These are phyloP conservation scores for Geotrupes spiniger DNA, from an alignment of 2,888 invertebrate species.

Conservation along the genomic window DNA sequence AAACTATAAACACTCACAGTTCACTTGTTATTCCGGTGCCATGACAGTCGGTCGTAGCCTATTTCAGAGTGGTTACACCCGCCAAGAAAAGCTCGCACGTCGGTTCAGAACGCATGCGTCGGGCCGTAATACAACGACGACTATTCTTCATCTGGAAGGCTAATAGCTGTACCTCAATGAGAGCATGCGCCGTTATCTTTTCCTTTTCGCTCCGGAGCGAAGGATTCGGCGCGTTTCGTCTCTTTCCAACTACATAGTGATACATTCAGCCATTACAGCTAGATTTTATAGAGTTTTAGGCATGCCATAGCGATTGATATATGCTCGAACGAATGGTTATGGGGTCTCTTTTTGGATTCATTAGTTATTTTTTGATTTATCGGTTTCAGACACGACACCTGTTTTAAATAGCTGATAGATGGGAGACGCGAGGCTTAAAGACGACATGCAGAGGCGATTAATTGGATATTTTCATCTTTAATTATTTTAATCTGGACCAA, in stretches of 20 bases:
- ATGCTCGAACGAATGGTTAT: constrained; percentile 34
- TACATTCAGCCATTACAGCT: constrained; percentile 35
- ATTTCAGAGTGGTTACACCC: constrained; percentile 45
- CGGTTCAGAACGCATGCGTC: constrained; percentile 43
- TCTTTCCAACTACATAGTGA: constrained; percentile 24
- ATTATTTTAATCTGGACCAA: too few species aligned
- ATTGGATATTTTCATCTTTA: too few species aligned
- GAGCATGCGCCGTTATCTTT: constrained; percentile 38
- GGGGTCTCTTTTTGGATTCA: constrained; percentile 42
- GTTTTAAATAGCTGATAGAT: constrained; percentile 24
- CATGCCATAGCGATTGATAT: constrained; percentile 37
- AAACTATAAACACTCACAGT: constrained; percentile 32
- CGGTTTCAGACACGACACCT: constrained; percentile 42
- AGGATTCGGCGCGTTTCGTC: constrained; percentile 1
- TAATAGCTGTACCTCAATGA: constrained; percentile 28
- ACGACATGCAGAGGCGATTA: too few species aligned
- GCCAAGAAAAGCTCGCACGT: constrained; percentile 41
- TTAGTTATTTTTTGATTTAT: constrained; percentile 46
- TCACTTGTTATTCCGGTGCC: constrained; percentile 39
- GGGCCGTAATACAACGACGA: constrained; percentile 31
- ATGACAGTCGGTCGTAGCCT: constrained; percentile 38
- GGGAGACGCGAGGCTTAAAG: too few species aligned
- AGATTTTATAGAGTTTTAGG: constrained; percentile 37
- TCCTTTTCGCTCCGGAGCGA: constrained; percentile 17
- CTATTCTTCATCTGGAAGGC: constrained; percentile 35